Conservation (phyloP, 2,113 vertebrate species). For the Telmatochromis brichardi region DNA sequence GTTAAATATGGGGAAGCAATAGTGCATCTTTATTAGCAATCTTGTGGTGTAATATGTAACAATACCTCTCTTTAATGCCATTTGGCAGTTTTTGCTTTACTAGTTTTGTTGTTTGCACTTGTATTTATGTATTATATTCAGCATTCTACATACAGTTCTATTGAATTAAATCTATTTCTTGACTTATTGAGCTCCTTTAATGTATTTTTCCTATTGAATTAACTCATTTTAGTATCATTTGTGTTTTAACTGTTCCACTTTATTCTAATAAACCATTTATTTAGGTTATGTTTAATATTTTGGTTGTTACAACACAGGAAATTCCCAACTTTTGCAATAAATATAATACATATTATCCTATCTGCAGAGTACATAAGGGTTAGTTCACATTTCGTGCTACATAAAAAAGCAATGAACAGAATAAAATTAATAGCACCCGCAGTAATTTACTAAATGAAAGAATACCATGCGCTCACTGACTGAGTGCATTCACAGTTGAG, state of each 20-base stretch:
- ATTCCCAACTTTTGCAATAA: background rate
- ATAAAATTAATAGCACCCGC: background rate
- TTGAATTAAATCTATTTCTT: background rate
- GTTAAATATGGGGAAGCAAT: background rate
- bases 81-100: background rate
- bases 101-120: background rate
- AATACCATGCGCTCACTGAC: background rate
- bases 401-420: background rate
- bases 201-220: background rate
- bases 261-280: background rate
- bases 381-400: background rate
- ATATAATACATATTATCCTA: background rate
- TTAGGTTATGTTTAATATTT: background rate
- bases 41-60: background rate
- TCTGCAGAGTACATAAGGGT: background rate
- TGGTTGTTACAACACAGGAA: background rate
- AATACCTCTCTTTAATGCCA: background rate
- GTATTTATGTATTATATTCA: background rate
- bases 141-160: no score
- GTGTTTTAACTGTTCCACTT: background rate
- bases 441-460: background rate
- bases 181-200: background rate
- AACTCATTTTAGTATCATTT: background rate
- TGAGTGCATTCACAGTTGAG: background rate
- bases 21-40: background rate